Evolutionary conservation across 2,113 vertebrate species (phyloP).

Genomic region (Bettongia penicillata): DNA sequence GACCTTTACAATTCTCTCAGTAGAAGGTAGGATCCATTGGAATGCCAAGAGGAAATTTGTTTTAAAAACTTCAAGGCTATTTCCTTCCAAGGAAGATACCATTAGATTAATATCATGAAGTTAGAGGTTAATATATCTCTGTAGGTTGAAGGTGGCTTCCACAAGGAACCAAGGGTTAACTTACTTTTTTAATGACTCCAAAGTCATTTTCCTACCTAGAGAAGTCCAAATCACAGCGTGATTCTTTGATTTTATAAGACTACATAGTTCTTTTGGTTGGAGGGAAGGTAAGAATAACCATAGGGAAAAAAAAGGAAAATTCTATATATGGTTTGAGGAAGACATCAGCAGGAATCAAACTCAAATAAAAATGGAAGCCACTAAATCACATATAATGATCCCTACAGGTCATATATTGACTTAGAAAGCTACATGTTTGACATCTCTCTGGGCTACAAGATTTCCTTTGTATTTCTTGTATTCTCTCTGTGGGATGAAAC

Average conservation of each 20-base stretch:
- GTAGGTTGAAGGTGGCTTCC: neutral
- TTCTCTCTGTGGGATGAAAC: neutral
- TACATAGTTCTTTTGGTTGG: neutral
- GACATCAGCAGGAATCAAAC: neutral
- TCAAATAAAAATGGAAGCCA: neutral
- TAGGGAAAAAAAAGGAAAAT: neutral
- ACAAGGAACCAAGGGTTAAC: neutral
- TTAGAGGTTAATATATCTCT: neutral
- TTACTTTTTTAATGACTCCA: neutral
- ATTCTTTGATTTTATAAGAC: neutral
- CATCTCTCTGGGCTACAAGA: neutral
- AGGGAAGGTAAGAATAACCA: neutral
- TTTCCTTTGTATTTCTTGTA: neutral
- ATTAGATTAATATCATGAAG: neutral
- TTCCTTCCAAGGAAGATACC: neutral
- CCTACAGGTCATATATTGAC: neutral
- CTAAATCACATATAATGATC: neutral
- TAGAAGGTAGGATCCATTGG: too few relatives aligned
- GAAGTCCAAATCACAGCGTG: neutral
- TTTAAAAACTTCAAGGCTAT: neutral
- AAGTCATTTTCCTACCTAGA: neutral
- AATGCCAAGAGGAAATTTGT: neutral
- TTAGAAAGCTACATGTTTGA: neutral
- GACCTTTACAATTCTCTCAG: too few relatives aligned
- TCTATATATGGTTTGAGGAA: neutral